phyloP scores from a whole-genome alignment of 2,888 invertebrate genomes.

The Eupithecia insigniata region DNA sequence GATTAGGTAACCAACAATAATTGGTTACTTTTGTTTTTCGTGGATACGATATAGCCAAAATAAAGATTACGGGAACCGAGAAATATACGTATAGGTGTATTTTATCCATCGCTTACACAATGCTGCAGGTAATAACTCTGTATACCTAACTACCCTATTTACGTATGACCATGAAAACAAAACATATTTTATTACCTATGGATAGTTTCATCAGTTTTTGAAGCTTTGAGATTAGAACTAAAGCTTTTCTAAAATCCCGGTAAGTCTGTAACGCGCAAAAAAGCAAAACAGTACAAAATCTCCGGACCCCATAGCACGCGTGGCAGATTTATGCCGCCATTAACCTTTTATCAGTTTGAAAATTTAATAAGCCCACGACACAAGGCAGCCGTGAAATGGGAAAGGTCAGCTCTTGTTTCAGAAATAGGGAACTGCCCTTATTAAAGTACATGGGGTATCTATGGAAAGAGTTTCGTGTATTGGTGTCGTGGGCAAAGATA shows the following conservation, averaged over 20 bases:
- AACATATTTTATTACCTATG: neutral
- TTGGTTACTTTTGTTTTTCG: no score
- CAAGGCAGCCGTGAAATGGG: constrained; percentile 43
- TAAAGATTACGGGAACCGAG: no score
- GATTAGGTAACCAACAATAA: no score
- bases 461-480: neutral
- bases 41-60: no score
- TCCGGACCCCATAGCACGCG: constrained; percentile 38
- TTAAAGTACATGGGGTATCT: constrained; percentile 6
- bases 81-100: no score
- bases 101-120: no score
- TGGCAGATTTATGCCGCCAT: constrained; percentile 41
- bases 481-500: neutral
- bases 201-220: neutral
- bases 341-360: constrained; percentile 46
- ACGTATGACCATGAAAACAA: no score
- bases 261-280: neutral
- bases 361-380: constrained; percentile 43
- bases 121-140: no score
- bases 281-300: constrained; percentile 28
- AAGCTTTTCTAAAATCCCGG: neutral
- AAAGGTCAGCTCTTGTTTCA: constrained; percentile 53
- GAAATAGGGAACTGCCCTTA: constrained; percentile 46
- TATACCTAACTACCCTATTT: no score
- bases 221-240: neutral